Evolutionary conservation across 2,888 invertebrate genomes (phyloP).

Genomic region (Diadegma fenestrale): DNA sequence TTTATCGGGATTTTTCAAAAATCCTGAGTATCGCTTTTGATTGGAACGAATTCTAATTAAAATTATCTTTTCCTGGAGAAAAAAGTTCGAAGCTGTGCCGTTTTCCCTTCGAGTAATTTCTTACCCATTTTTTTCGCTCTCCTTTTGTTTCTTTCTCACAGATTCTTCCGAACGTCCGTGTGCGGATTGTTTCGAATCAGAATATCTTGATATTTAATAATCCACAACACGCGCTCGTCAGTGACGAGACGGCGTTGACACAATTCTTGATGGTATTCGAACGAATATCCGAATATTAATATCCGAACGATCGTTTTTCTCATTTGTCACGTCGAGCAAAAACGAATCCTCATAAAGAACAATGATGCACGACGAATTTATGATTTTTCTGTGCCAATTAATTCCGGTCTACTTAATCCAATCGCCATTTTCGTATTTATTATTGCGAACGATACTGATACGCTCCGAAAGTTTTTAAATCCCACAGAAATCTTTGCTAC

Average conservation of each 20-base stretch:
- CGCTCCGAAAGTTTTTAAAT: constrained; percentile 43
- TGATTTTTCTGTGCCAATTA: background rate
- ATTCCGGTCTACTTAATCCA: background rate
- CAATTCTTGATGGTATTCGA: too few relatives aligned
- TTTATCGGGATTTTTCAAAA: background rate
- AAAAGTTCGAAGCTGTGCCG: constrained; percentile 57
- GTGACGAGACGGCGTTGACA: too few relatives aligned
- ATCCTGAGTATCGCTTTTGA: background rate
- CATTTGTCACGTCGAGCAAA: background rate
- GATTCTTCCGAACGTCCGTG: too few relatives aligned
- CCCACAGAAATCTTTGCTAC: too few relatives aligned
- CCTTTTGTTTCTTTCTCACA: too few relatives aligned
- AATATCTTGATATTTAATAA: too few relatives aligned
- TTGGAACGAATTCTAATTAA: constrained; percentile 21
- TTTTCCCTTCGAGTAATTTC: too few relatives aligned
- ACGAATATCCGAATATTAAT: too few relatives aligned
- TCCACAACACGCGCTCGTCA: too few relatives aligned
- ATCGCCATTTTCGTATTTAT: constrained; percentile 6
- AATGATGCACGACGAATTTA: constrained; percentile 13
- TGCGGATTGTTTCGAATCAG: too few relatives aligned
- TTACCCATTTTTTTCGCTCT: too few relatives aligned
- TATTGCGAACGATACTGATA: background rate
- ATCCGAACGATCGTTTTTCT: too few relatives aligned
- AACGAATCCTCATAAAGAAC: constrained; percentile 8
- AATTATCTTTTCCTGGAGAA: constrained; percentile 2